Evolutionary conservation across 2,797 vertebrate species (phyloP).

Genomic region (Lepilemur ruficaudatus): DNA sequence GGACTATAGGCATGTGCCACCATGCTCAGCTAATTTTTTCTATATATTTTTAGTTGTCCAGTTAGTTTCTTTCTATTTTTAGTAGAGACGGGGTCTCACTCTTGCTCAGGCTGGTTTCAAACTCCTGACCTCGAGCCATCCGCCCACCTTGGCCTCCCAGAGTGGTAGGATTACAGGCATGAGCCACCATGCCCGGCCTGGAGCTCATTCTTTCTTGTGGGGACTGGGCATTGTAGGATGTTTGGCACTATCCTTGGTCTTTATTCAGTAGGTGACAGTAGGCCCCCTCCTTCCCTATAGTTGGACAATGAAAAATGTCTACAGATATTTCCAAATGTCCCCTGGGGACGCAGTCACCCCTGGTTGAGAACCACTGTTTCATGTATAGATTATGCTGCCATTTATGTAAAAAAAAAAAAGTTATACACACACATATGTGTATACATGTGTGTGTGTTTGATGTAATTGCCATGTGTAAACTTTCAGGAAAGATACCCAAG

Average conservation of each 20-base stretch:
- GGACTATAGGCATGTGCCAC: too few species aligned
- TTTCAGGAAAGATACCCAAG: neutral
- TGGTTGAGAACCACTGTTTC: neutral
- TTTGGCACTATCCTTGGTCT: neutral
- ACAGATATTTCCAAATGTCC: neutral
- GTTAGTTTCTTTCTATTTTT: too few species aligned
- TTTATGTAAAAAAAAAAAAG: neutral
- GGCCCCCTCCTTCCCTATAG: rapidly evolving
- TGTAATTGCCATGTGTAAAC: neutral
- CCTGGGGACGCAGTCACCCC: neutral
- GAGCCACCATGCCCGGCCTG: too few species aligned
- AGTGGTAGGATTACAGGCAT: too few species aligned
- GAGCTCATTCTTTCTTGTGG: neutral
- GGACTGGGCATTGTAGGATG: neutral
- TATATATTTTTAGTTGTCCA: too few species aligned
- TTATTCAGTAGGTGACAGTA: neutral
- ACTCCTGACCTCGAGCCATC: too few species aligned
- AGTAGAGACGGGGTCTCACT: too few species aligned
- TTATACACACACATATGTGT: neutral
- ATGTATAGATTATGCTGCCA: neutral
- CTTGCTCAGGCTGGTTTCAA: too few species aligned
- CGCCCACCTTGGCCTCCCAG: too few species aligned
- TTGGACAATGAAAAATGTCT: neutral
- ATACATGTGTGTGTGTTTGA: neutral
- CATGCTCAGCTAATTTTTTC: too few species aligned